phyloP scores from a whole-genome alignment of 2,888 invertebrate species.

The Marronus borbonicus region DNA sequence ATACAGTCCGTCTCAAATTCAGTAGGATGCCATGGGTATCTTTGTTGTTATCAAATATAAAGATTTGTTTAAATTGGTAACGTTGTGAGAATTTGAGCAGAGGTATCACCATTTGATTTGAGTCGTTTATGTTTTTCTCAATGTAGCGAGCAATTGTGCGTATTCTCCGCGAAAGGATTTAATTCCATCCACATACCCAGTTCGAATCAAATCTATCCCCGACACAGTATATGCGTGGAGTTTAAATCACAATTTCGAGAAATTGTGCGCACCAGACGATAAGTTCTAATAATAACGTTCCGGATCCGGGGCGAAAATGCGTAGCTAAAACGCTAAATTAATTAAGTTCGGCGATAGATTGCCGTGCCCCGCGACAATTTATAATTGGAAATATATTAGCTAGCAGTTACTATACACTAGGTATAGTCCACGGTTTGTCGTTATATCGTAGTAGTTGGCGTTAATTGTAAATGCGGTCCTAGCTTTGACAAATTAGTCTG shows the following conservation, averaged over 20 bases:
- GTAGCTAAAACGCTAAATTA: slow-evolving; percentile 16
- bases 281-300: slow-evolving; percentile 10
- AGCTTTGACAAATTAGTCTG: slow-evolving; percentile 19
- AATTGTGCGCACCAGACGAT: not conserved
- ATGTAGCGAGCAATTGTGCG: no score
- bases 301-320: slow-evolving; percentile 6
- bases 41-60: no score
- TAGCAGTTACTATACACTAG: not conserved
- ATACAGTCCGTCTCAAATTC: no score
- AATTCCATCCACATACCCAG: no score
- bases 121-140: no score
- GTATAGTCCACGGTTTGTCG: not conserved
- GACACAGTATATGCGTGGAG: not conserved
- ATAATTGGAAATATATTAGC: not conserved
- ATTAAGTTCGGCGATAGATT: not conserved
- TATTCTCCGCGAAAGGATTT: no score
- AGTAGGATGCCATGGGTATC: no score
- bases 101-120: no score
- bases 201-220: no score
- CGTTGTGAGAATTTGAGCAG: no score
- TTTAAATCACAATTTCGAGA: slow-evolving; percentile 13
- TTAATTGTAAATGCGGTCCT: slow-evolving; percentile 17
- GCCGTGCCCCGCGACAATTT: not conserved
- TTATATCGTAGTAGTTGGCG: not conserved
- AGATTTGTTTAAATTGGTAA: no score